These are phyloP conservation scores for Vollenhovia emeryi DNA, from an alignment of 1,140 invertebrate species.

Conservation along the genomic window DNA sequence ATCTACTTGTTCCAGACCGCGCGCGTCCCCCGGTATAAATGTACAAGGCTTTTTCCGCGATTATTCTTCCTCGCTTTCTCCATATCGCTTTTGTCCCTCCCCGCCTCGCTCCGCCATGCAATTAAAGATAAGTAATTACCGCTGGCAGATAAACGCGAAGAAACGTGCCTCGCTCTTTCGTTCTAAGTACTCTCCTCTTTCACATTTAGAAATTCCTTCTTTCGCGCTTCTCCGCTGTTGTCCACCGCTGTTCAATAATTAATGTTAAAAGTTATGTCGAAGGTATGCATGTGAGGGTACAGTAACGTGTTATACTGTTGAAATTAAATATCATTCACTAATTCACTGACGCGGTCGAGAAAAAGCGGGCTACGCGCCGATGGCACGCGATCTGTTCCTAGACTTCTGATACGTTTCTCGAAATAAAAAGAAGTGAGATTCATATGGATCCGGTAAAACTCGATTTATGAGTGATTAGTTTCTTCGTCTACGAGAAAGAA, in stretches of 20 bases:
- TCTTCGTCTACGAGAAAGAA: not conserved
- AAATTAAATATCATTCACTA: not conserved
- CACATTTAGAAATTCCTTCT: slow-evolving; percentile 7
- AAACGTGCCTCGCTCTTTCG: not conserved
- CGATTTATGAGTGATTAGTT: slow-evolving; percentile 13
- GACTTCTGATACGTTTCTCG: not conserved
- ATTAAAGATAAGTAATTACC: slow-evolving; percentile 54
- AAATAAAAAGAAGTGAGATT: not conserved
- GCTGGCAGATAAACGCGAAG: not conserved
- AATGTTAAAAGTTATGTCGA: not conserved
- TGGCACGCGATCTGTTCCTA: not conserved
- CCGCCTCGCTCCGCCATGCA: not conserved
- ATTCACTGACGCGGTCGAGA: not conserved
- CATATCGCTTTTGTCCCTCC: not conserved
- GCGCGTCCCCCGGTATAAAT: slow-evolving; percentile 48
- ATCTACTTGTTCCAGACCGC: slow-evolving; percentile 76
- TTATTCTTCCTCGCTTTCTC: slow-evolving; percentile 56
- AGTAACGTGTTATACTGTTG: not conserved
- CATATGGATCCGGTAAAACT: not conserved
- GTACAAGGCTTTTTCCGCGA: slow-evolving; percentile 48
- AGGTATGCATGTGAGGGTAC: not conserved
- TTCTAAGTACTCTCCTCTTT: slow-evolving; percentile 18
- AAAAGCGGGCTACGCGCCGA: not conserved
- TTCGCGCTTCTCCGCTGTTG: not conserved
- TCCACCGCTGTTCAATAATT: not conserved